These are phyloP conservation scores for Amyelois transitella DNA, from an alignment of 1,140 invertebrate species.

Conservation along the genomic window DNA sequence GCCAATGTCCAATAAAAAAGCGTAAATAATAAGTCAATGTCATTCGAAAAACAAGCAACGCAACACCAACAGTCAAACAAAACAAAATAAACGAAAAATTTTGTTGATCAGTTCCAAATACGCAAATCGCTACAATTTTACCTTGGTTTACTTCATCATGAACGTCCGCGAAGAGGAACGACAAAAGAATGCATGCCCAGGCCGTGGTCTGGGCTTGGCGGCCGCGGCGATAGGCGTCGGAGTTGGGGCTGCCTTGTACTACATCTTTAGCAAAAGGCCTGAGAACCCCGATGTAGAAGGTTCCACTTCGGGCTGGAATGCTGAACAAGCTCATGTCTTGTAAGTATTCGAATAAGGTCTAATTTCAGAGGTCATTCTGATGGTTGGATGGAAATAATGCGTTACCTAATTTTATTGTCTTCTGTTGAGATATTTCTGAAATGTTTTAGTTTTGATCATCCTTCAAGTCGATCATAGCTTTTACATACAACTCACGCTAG, in stretches of 20 bases:
- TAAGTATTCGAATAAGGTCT: conserved; percentile 30
- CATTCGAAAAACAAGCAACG: neutral
- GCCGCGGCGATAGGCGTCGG: conserved; percentile 57
- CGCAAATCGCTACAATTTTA: neutral
- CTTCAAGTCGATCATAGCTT: too few relatives aligned
- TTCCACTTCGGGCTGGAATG: conserved; percentile 34
- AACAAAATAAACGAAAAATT: neutral
- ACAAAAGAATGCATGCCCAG: conserved; percentile 41
- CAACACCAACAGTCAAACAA: neutral
- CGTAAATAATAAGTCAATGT: too few relatives aligned
- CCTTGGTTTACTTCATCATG: conserved; percentile 31
- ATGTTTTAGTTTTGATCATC: too few relatives aligned
- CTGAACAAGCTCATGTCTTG: conserved; percentile 38
- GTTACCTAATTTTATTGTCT: too few relatives aligned
- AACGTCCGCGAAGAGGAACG: conserved; percentile 53
- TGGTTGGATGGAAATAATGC: too few relatives aligned
- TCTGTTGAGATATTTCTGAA: too few relatives aligned
- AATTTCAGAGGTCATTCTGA: neutral
- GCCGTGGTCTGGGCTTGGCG: conserved; percentile 49
- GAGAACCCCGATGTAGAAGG: conserved; percentile 44
- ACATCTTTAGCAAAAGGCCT: conserved; percentile 50
- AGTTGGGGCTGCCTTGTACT: conserved; percentile 63
- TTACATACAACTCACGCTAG: too few relatives aligned
- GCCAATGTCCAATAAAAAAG: too few relatives aligned
- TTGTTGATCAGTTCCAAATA: neutral